Evolutionary conservation across 2,113 vertebrate genomes (phyloP), one percentile per base, ranked within the genome.

Genomic region (Ascaphus truei): DNA sequence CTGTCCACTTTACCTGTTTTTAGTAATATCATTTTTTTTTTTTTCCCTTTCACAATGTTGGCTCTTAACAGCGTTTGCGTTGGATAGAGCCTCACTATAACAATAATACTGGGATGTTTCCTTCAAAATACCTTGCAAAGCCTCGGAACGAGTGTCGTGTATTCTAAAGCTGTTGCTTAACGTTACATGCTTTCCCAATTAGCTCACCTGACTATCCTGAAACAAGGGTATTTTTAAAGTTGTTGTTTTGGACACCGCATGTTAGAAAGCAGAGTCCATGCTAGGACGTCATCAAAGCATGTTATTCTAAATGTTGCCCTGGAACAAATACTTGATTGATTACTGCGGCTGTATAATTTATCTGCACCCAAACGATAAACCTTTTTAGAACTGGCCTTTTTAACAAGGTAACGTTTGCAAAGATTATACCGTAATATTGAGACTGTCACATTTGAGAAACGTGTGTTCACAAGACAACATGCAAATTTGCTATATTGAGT

Each of bases 1-100:
- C 12, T 47, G 64, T 51, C 57, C 39, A 47, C 16, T 31, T 53
- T 68, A 57, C 53, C 53, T 68, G 39, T 34, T 68, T 58, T 68
- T 58, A 36, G 65, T 68, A 57, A 18, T n/a, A n/a, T 22, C 16
- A 20, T 68, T 58, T 68, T 68, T 48, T 68, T 36, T 68, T 20
- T 10, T 5, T 23, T 11, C n/a, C 16, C 2, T 18, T 47, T 57
- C 16, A 27, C 31, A 39, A 30, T 33, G 27, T 16, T 29, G 37
- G 20, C 26, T 61, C 58, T 60, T 26, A n/a, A n/a, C 13, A 26
- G 22, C 11, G n/a, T 25, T 33, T 31, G 29, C 10, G 30, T 23
- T 23, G 11, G 2, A 25, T 9, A 5, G 2, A 31, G 39, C 25
- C 37, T 41, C 6, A 47, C 25, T 12, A n/a, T 16, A n/a, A 18